Evolutionary conservation across 2,797 vertebrate genomes (phyloP), one percentile per base, ranked within the genome.

Genomic region (Falco cherrug): DNA sequence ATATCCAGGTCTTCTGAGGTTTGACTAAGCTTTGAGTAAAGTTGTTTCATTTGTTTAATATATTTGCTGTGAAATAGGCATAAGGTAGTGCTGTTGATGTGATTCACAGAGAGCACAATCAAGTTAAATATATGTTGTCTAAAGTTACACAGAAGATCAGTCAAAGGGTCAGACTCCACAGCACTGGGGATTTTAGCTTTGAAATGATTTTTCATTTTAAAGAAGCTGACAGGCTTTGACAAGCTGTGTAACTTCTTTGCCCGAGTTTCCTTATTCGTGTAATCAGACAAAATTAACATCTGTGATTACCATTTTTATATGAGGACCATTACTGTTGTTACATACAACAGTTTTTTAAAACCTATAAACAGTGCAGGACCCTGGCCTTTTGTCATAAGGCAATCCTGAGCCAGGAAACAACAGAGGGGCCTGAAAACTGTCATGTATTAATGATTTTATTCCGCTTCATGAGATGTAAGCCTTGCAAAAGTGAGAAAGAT

Each of bases 401-500:
- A 92, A 11, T 83, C 50, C 25, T 74, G 54, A 90, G 41, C 47
- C 43, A 85, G 76, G 74, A 89, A 91, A 65, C 18, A 64, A 78
- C 21, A 90, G 33, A 90, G 28, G 80, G 47, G 45, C 67, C 48
- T 89, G 81, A 92, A 95, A 85, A 26, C 33, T n/a, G 69, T 63
- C 16, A 11, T 60, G 56, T 81, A 33, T 65, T 94, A 89, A 68
- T 74, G 80, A 75, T 84, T 94, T 94, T 33, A 57, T 53, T 81
- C 43, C 0, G 1, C 71, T 94, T 95, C 89, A 80, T 69, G 87
- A 75, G 57, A 56, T 85, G n/a, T 59, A 88, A 78, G 59, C 67
- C 84, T 87, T 69, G 39, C 48, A 70, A 91, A 94, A 92, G 75
- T 81, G 84, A 90, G 63, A 84, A 21, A 96, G 92, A 95, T 89